Conservation (phyloP, 1,140 invertebrate species). For the Psilanteris sp. region DNA sequence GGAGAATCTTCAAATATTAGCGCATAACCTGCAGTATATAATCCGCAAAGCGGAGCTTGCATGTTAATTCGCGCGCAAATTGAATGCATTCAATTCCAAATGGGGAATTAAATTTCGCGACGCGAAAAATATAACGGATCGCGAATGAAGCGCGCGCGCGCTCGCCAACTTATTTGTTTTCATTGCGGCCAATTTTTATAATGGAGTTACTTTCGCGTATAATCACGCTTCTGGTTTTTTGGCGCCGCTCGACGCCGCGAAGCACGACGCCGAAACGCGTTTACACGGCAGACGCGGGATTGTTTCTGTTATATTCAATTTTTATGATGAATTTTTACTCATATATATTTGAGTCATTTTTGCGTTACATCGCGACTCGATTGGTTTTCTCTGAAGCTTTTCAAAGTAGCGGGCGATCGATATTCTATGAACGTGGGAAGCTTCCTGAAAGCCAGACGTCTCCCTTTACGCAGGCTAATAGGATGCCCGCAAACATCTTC, state of each 20-base stretch:
- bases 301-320: slow-evolving; percentile 42
- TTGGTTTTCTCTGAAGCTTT: slow-evolving; percentile 48
- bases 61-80: no score
- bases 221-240: no score
- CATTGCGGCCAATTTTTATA: slow-evolving; percentile 21
- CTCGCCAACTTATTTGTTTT: slow-evolving; percentile 26
- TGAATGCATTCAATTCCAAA: no score
- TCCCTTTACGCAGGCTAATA: slow-evolving; percentile 52
- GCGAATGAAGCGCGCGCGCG: no score
- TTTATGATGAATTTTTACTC: slow-evolving; percentile 30
- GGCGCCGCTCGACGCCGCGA: no score
- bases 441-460: slow-evolving; percentile 56
- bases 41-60: no score
- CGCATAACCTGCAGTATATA: no score
- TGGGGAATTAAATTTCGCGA: no score
- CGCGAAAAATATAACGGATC: no score
- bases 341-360: slow-evolving; percentile 6
- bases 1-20: slow-evolving; percentile 8
- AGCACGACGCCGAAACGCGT: no score
- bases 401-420: slow-evolving; percentile 41
- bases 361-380: slow-evolving; percentile 16
- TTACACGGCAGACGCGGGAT: no score
- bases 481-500: slow-evolving; percentile 48
- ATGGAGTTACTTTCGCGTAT: slow-evolving; percentile 9
- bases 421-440: slow-evolving; percentile 52